Conservation (phyloP, 2,888 invertebrate species). For the Lissocephala sabroskyi region DNA sequence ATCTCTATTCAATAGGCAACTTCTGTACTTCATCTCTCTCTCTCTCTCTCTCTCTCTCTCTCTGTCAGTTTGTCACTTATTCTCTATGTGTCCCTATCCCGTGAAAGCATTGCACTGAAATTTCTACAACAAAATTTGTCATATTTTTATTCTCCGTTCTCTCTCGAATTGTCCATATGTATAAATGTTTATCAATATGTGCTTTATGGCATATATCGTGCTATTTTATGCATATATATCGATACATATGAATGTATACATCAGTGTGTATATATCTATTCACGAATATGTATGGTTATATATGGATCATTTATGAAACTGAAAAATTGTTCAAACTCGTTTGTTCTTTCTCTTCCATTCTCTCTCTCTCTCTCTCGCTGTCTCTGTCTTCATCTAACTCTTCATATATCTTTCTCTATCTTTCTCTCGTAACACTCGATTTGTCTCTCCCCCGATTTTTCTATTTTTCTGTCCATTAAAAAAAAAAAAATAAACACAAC, state of each 20-base stretch:
- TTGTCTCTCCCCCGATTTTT: background rate
- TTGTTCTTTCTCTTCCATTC: conserved; percentile 5
- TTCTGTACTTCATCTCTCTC: background rate
- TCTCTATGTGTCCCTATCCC: background rate
- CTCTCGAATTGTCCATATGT: conserved; percentile 31
- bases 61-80: background rate
- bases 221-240: conserved; percentile 24
- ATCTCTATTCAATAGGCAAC: too few species aligned
- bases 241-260: too few species aligned
- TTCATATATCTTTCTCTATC: background rate
- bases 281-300: too few species aligned
- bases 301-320: too few species aligned
- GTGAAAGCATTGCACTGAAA: conserved; percentile 8
- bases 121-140: conserved; percentile 20
- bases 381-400: background rate
- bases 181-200: conserved; percentile 13
- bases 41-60: conserved; percentile 8
- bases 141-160: conserved; percentile 16
- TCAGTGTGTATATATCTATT: too few species aligned
- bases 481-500: background rate
- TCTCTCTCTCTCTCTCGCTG: conserved; percentile 1
- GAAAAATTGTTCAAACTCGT: conserved; percentile 27
- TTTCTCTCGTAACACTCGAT: too few species aligned
- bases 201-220: conserved; percentile 31
- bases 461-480: background rate